These are phyloP conservation scores for Platyscapa corneri DNA, from an alignment of 1,140 invertebrate genomes.

Conservation along the genomic window DNA sequence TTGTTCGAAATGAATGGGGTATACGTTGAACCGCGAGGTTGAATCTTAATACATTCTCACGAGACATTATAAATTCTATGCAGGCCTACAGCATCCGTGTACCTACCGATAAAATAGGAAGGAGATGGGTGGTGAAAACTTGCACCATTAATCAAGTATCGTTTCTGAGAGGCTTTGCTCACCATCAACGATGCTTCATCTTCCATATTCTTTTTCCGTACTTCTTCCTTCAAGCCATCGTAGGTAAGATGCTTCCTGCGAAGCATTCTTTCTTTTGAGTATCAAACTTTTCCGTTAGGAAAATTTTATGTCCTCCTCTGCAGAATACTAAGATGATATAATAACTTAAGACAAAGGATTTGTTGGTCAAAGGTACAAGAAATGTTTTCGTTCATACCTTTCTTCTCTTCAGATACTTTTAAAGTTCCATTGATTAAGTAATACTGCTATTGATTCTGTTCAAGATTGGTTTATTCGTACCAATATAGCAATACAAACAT, in stretches of 20 bases:
- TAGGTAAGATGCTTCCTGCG: background rate
- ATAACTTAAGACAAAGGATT: slow-evolving; percentile 24
- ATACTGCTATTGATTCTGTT: background rate
- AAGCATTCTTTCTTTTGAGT: slow-evolving; percentile 36
- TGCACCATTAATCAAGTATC: slow-evolving; percentile 69
- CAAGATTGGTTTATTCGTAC: background rate
- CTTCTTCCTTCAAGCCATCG: background rate
- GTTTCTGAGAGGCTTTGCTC: slow-evolving; percentile 35
- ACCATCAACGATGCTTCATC: background rate
- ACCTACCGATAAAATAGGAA: background rate
- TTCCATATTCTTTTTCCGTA: slow-evolving; percentile 11
- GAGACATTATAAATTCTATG: slow-evolving; percentile 67
- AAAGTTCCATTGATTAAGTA: background rate
- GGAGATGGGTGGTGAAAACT: slow-evolving; percentile 60
- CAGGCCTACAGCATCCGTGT: slow-evolving; percentile 52
- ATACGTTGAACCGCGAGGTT: slow-evolving; percentile 57
- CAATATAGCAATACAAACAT: background rate
- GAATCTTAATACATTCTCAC: slow-evolving; percentile 67
- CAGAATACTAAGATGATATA: slow-evolving; percentile 20
- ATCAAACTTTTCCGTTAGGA: slow-evolving; percentile 28
- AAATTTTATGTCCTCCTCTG: slow-evolving; percentile 9
- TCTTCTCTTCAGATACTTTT: background rate
- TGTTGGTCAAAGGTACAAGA: background rate
- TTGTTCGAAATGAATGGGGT: slow-evolving; percentile 28
- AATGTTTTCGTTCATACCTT: background rate